These are phyloP conservation scores for Tinea semifulvella DNA, from an alignment of 2,888 invertebrate species.

Conservation along the genomic window DNA sequence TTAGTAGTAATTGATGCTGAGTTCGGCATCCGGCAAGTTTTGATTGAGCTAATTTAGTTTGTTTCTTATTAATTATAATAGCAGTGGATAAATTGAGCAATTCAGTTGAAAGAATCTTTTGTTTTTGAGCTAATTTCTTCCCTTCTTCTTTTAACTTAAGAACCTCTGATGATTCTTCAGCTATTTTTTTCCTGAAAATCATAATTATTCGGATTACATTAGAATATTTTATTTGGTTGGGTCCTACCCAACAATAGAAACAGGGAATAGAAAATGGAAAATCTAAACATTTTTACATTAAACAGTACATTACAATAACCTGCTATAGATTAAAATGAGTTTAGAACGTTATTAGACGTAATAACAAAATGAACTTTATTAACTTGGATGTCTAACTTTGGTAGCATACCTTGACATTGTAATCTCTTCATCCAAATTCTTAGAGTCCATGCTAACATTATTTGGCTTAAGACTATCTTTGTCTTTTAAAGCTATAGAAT, in stretches of 20 bases:
- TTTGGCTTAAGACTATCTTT: conserved; percentile 45
- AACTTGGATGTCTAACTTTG: too few relatives aligned
- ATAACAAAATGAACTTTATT: too few relatives aligned
- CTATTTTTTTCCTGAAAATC: conserved; percentile 50
- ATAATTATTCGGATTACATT: too few relatives aligned
- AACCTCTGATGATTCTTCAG: conserved; percentile 52
- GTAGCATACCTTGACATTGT: conserved; percentile 49
- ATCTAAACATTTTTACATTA: background rate
- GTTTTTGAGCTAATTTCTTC: conserved; percentile 44
- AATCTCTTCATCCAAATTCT: conserved; percentile 41
- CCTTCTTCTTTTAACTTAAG: conserved; percentile 50
- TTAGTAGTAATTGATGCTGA: conserved; percentile 50
- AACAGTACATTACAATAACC: too few relatives aligned
- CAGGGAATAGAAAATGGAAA: background rate
- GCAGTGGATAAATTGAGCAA: conserved; percentile 50
- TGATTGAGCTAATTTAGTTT: conserved; percentile 43
- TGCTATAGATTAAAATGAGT: too few relatives aligned
- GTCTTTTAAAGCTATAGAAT: conserved; percentile 12
- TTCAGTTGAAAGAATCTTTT: conserved; percentile 53
- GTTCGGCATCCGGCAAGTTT: conserved; percentile 43
- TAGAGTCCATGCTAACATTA: conserved; percentile 24
- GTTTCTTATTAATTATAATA: conserved; percentile 49
- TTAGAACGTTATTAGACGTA: too few relatives aligned
- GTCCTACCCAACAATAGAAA: background rate
- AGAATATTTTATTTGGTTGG: too few relatives aligned